Conservation (phyloP, 2,888 invertebrate species). For the Vannuccia rotundouncinata region DNA sequence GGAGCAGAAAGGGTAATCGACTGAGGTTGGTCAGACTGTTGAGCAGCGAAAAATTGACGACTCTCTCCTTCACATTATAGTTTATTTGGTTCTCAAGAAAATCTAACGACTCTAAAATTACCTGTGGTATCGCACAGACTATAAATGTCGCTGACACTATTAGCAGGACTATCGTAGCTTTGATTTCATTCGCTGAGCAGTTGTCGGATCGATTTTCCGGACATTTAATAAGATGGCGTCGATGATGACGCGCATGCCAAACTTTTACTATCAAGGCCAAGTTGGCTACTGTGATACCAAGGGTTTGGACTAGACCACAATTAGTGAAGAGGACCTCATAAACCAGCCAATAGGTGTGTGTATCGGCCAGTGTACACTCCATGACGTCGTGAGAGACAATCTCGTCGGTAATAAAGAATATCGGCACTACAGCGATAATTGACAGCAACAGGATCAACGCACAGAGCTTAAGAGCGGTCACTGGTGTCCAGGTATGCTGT, state of each 20-base stretch:
- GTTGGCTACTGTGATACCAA: not conserved
- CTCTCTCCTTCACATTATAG: too few species aligned
- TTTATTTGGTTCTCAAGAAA: too few species aligned
- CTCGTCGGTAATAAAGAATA: not conserved
- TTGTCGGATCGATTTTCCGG: not conserved
- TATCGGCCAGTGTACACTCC: not conserved
- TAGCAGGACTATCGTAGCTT: not conserved
- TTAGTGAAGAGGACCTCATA: slow-evolving; percentile 9
- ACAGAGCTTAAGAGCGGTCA: not conserved
- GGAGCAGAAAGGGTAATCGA: not conserved
- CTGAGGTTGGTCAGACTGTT: not conserved
- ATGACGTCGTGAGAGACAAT: not conserved
- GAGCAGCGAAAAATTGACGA: too few species aligned
- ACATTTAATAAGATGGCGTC: not conserved
- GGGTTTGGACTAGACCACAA: not conserved
- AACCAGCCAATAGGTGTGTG: not conserved
- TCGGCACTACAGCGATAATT: not conserved
- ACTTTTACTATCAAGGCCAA: slow-evolving; percentile 1
- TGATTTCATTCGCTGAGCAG: slow-evolving; percentile 15
- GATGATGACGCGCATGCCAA: not conserved
- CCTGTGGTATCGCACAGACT: slow-evolving; percentile 16
- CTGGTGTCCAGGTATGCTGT: not conserved
- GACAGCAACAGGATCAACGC: not conserved
- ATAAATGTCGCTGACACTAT: not conserved
- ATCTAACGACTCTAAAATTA: not conserved